Evolutionary conservation across 2,113 vertebrate genomes (phyloP).

Genomic region (Willisornis vidua): DNA sequence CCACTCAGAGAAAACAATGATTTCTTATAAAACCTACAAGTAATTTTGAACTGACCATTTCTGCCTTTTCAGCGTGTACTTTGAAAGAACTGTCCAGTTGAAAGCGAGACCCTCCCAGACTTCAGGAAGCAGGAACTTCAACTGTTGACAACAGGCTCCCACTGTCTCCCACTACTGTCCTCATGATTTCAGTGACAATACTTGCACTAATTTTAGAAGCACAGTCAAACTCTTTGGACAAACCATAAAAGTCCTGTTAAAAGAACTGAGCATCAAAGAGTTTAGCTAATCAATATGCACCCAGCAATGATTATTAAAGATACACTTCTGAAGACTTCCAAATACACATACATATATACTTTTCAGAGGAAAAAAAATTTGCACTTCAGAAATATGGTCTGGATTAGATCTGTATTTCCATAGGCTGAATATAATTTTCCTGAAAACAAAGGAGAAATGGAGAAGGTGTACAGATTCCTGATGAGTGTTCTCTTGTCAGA

Average conservation of each 20-base stretch:
- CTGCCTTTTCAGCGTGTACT: neutral
- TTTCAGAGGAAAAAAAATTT: neutral
- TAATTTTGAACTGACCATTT: neutral
- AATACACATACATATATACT: neutral
- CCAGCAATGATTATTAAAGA: neutral
- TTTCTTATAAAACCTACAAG: neutral
- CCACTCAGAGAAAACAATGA: neutral
- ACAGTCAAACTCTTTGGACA: neutral
- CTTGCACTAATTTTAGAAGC: neutral
- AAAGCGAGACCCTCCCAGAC: neutral
- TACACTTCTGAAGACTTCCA: neutral
- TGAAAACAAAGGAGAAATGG: neutral
- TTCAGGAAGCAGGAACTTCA: neutral
- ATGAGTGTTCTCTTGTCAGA: neutral
- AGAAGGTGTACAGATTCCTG: neutral
- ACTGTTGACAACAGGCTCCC: neutral
- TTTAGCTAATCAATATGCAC: neutral
- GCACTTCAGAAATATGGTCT: neutral
- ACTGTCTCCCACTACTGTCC: neutral
- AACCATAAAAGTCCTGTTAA: neutral
- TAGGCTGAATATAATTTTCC: neutral
- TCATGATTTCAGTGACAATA: neutral
- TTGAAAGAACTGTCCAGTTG: neutral
- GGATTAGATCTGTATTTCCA: neutral
- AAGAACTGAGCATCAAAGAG: neutral